These are phyloP conservation scores for Hypotaenidia okinawae DNA, from an alignment of 2,797 vertebrate genomes.

Conservation along the genomic window DNA sequence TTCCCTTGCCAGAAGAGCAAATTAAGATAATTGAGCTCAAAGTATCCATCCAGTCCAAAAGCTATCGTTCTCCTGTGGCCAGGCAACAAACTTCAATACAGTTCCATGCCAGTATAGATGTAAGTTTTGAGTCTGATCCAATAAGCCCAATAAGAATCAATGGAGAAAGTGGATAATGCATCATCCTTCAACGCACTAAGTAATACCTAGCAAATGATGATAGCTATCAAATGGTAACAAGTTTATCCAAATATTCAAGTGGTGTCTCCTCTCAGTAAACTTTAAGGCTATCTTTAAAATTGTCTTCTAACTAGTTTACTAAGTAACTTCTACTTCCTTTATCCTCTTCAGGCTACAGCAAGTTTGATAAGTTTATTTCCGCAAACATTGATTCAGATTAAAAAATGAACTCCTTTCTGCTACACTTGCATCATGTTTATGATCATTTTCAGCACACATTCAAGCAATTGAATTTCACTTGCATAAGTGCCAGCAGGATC, in stretches of 20 bases:
- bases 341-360: background rate
- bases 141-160: background rate
- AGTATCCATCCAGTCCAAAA: constrained; percentile 12
- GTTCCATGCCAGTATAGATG: background rate
- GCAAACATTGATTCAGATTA: background rate
- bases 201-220: background rate
- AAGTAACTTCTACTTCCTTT: background rate
- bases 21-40: constrained; percentile 48
- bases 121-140: constrained; percentile 7
- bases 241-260: background rate
- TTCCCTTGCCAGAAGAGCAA: constrained; percentile 22
- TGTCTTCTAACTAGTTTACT: background rate
- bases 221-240: background rate
- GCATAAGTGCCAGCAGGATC: constrained; percentile 3
- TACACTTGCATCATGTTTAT: constrained; percentile 21
- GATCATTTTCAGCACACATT: constrained; percentile 27
- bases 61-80: background rate
- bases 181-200: background rate
- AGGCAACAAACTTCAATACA: background rate
- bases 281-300: background rate
- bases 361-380: background rate
- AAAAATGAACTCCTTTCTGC: constrained; percentile 3
- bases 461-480: constrained; percentile 45
- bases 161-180: background rate
- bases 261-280: background rate